Base-by-base conservation (phyloP, 2,888 invertebrate species). In the Platycnemis pennipes region DNA sequence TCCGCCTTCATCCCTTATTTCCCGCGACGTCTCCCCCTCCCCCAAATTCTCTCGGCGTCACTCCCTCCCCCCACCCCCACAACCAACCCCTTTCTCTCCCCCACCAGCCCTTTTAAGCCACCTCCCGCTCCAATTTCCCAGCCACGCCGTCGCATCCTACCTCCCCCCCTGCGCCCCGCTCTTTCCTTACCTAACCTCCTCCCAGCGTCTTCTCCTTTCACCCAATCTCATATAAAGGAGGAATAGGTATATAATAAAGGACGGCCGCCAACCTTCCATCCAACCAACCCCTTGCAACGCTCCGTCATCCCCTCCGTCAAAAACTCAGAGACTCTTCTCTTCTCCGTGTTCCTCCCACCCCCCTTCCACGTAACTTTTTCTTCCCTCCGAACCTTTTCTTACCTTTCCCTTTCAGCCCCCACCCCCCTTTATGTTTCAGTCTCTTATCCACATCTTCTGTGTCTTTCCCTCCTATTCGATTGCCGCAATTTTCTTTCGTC, bases 301-400 rank as follows among this genome's bases (percentile, higher is more conserved):
- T 88, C 13, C 49, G n/a, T 88, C 31, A n/a, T 89, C 56, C 89
- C 89, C 53, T 56, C 56, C 56, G 53, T 89, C 56, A 42, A 53
- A 89, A 89, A 89, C 56, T 22, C 89, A 37, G 42, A 37, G 56
- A 37, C 22, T 56, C 37, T 53, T 56, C 37, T 49, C 49, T 49
- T 88, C n/a, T 56, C 89, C 31, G 63, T 63, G 4, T 63, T n/a
- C 19, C n/a, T n/a, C n/a, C 8, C 53, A 3, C 53, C 53, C 13
- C 26, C 7, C 63, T 26, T 53, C 88, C 49, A 19, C 19, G 42
- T 42, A 37, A 19, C 44, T 31, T 56, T 19, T 19, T 5, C 88
- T 16, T 31, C n/a, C 46, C 88, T n/a, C 49, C 31, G 31, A 31
- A 42, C 56, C 42, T 69, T 77, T 37, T 16, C 77, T 77, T 77